Evolutionary conservation across 1,140 invertebrate species (phyloP).

Genomic region (Rhizoglyphus robini): DNA sequence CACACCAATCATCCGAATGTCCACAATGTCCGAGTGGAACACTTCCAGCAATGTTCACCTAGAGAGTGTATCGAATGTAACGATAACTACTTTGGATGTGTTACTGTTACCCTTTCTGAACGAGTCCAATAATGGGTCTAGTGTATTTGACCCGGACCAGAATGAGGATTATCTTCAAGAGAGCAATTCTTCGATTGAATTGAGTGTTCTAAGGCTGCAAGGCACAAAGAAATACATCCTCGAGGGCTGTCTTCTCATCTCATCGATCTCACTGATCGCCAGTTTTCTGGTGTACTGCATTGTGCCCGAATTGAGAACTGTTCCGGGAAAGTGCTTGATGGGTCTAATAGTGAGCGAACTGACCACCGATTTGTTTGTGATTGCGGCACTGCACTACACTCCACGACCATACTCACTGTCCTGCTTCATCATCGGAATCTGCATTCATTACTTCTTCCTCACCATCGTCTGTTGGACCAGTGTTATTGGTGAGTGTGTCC

Average conservation of each 20-base stretch:
- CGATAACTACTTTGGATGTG: too few relatives aligned
- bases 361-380: neutral
- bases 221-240: neutral
- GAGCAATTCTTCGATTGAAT: too few relatives aligned
- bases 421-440: neutral
- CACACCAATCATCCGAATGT: too few relatives aligned
- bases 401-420: neutral
- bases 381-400: neutral
- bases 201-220: neutral
- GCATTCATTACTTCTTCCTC: neutral
- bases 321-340: conserved; percentile 13
- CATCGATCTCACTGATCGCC: neutral
- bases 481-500: neutral
- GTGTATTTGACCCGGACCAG: too few relatives aligned
- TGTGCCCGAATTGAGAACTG: neutral
- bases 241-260: neutral
- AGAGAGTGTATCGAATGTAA: too few relatives aligned
- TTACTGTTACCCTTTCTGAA: too few relatives aligned
- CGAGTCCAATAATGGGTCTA: too few relatives aligned
- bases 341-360: neutral
- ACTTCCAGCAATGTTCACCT: too few relatives aligned
- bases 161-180: too few relatives aligned
- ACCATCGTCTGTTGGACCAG: neutral
- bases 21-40: too few relatives aligned
- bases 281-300: conserved; percentile 1